Base-by-base conservation (phyloP, 2,797 vertebrate species). In the Parauchenoglanis ngamensis region DNA sequence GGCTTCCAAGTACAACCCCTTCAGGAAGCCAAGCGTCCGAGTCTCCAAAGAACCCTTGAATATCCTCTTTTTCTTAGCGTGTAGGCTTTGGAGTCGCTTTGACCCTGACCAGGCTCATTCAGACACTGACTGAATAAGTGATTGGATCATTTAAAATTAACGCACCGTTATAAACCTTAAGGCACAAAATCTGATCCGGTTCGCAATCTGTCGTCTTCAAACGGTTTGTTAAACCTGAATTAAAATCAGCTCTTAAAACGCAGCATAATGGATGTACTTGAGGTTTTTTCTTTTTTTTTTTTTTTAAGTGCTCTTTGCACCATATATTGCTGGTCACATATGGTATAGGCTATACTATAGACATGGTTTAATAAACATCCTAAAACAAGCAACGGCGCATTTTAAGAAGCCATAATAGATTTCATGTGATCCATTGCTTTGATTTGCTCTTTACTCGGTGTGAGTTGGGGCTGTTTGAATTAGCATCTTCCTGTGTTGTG, bases 401-500 rank as follows among this genome's bases (percentile, higher is more conserved):
- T 61, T 61, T 44, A 35, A 23, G 40, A 63, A 25, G 5, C 46
- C 19, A 1, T 83, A 54, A 52, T 54, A 31, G 19, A 56, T 54
- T 13, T 57, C 63, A 77, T 75, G 13, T 10, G 28, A 73, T 54
- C 57, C 10, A 3, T 7, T 25, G 59, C 81, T 87, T 56, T 23
- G 81, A 35, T 61, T 31, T 40, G 0, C 10, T 25, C n/a, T 12
- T 54, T 40, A 68, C 54, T 35, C 40, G 25, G 63, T 5, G 25
- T 19, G 19, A 31, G 77, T 70, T 11, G 78, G 23, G 4, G 49
- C 35, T 78, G 80, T 87, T 87, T 83, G 63, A 63, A 87, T 75
- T 44, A 65, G 77, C 35, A 31, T 65, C 75, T 67, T 86, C 61
- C 28, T 86, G 85, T 79, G 75, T 0, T n/a, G 85, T 2, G 65